Conservation (phyloP, 2,888 invertebrate genomes). For the Ormyrus thymus region DNA sequence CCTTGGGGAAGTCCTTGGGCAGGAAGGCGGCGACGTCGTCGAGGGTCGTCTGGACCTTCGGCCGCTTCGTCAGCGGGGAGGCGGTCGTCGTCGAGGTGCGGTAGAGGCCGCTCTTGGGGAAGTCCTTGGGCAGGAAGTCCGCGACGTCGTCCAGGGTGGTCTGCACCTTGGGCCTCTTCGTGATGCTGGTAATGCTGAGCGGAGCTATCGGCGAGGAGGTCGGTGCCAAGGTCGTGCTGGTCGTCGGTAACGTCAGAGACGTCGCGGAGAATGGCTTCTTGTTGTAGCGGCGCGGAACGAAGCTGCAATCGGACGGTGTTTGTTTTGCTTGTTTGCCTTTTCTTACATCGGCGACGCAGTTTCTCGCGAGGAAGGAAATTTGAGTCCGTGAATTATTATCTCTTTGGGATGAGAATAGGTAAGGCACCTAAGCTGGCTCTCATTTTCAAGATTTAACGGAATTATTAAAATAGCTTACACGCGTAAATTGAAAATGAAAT, state of each 20-base stretch:
- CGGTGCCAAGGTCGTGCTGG: slow-evolving; percentile 59
- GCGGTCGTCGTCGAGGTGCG: slow-evolving; percentile 39
- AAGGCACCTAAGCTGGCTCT: too few species aligned
- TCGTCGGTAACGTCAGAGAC: slow-evolving; percentile 56
- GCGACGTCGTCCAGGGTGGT: slow-evolving; percentile 61
- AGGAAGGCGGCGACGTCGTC: slow-evolving; percentile 61
- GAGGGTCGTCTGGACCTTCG: slow-evolving; percentile 55
- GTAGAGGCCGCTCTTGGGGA: slow-evolving; percentile 52
- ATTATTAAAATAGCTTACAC: too few species aligned
- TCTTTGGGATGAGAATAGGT: too few species aligned
- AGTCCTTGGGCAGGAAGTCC: slow-evolving; percentile 62
- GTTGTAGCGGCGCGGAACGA: slow-evolving; percentile 68
- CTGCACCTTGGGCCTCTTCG: slow-evolving; percentile 49
- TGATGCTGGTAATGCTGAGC: slow-evolving; percentile 43
- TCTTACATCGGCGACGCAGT: too few species aligned
- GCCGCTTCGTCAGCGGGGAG: slow-evolving; percentile 42
- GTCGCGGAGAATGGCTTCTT: slow-evolving; percentile 64
- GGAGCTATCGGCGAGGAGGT: slow-evolving; percentile 43
- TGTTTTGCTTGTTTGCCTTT: background rate
- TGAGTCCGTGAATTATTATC: too few species aligned
- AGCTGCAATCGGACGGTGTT: slow-evolving; percentile 58
- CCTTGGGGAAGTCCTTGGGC: slow-evolving; percentile 59
- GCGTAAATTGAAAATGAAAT: too few species aligned
- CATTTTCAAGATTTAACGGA: too few species aligned
- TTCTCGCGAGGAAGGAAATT: too few species aligned